Conservation (phyloP, 2,797 vertebrate species). For the Gastrophryne carolinensis region DNA sequence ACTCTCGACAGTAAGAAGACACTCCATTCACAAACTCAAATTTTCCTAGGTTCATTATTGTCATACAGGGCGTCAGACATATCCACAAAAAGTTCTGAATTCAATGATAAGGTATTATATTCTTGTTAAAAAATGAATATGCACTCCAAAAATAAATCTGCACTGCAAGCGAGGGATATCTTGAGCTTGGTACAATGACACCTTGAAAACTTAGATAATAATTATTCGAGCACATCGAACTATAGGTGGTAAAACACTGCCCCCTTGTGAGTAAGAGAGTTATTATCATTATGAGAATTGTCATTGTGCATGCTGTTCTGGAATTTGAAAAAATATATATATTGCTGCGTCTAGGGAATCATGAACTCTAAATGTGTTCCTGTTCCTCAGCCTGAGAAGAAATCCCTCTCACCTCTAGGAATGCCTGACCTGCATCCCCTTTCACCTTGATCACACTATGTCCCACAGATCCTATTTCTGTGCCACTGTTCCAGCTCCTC, state of each 20-base stretch:
- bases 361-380: no score
- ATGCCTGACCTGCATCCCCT: no score
- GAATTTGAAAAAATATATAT: no score
- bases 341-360: no score
- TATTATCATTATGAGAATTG: no score
- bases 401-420: no score
- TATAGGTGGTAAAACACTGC: conserved; percentile 28
- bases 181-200: conserved; percentile 11
- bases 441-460: no score
- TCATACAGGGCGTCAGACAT: not conserved
- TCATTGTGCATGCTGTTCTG: no score
- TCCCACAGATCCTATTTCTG: no score
- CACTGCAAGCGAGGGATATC: conserved; percentile 2
- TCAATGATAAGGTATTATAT: not conserved
- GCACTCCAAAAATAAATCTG: conserved; percentile 16
- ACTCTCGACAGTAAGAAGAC: not conserved
- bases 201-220: conserved; percentile 18
- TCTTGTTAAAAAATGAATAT: not conserved
- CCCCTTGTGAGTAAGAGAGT: conserved; percentile 36
- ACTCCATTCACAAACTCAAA: not conserved
- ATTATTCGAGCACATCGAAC: not conserved
- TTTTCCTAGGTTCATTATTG: not conserved
- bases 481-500: no score
- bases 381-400: no score
- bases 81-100: no score